Base-by-base conservation (phyloP, 1,140 invertebrate genomes). In the Cephus cinctus region DNA sequence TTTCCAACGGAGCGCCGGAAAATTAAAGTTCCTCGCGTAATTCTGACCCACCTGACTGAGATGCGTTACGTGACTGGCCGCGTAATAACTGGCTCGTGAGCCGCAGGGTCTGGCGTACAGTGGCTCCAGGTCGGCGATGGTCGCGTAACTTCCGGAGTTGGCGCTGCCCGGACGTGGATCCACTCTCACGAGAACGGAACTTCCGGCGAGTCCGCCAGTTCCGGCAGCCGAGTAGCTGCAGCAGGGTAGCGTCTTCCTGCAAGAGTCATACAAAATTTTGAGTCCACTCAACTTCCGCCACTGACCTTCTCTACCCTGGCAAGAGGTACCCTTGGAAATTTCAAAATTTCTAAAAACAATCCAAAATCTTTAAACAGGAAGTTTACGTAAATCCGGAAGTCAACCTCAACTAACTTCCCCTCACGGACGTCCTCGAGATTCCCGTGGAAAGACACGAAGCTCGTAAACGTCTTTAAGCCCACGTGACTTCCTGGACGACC, bases 131-230 rank as follows among this genome's bases (percentile, higher is more conserved):
- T 87, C 88, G 31, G 87, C 87, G 49, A 89, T 89, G 30, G 87
- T 89, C 11, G 87, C 87, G 60, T 89, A 89, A 58, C 86, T 88
- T 49, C 87, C 87, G 41, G 85, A 88, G 61, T 81, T 80, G n/a
- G 83, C 85, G 60, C 85, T 88, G 46, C 83, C 84, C 41, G 86
- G 84, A 50, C 85, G 76, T 46, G 75, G 75, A 67, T 87, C 86
- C 50, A 87, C 75, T 12, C 85, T 81, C 34, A 88, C 80, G 53
- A 89, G 80, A 23, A 88, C 86, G 61, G 74, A 75, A 57, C 71
- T 76, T 59, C 71, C 74, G 47, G 73, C 63, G n/a, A 75, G 42
- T 22, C 71, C 73, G 1, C 65, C 71, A 19, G 69, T 68, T 49
- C 76, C 73, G 4, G 74, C 71, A 39, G 71, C 73, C 25, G 74